These are phyloP conservation scores for Blastobasis adustella DNA, from an alignment of 2,888 invertebrate species.

Conservation along the genomic window DNA sequence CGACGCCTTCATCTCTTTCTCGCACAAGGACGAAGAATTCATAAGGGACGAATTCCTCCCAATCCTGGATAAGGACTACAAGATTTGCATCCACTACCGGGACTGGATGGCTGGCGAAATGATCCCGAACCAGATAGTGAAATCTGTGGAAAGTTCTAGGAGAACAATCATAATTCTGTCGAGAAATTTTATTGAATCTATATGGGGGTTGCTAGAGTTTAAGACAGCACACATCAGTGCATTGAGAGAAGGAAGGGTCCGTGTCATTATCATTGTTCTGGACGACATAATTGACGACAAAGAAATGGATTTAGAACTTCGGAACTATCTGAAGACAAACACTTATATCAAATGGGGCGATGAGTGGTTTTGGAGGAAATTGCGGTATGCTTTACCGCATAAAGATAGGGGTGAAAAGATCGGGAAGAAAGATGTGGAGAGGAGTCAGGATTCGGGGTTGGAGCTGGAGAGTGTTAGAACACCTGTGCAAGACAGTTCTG, in stretches of 20 bases:
- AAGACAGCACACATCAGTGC: neutral
- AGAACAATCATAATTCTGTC: slow-evolving; percentile 6
- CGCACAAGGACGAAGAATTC: slow-evolving; percentile 2
- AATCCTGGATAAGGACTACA: slow-evolving; percentile 2
- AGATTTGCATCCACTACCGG: slow-evolving; percentile 3
- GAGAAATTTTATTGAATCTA: slow-evolving; percentile 1
- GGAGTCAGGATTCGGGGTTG: too few relatives aligned
- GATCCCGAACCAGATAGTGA: slow-evolving; percentile 5
- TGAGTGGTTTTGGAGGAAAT: slow-evolving; percentile 3
- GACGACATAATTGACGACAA: neutral
- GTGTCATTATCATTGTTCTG: slow-evolving; percentile 1
- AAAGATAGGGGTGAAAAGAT: too few relatives aligned
- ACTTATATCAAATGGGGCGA: slow-evolving; percentile 3
- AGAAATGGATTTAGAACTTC: neutral
- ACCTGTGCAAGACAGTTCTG: too few relatives aligned
- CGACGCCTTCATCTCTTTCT: slow-evolving; percentile 6
- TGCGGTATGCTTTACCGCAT: slow-evolving; percentile 4
- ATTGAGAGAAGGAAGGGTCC: neutral
- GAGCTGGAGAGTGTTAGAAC: too few relatives aligned
- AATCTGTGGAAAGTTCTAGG: neutral
- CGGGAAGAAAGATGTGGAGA: too few relatives aligned
- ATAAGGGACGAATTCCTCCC: neutral
- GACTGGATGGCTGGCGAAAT: slow-evolving; percentile 4
- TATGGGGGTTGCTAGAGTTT: slow-evolving; percentile 5
- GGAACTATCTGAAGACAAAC: slow-evolving; percentile 1